A percentile compares a stretch with the other conserved stretches of the same genome.
Conservation (phyloP, 2,888 invertebrate species). For the Buathra laborator region DNA sequence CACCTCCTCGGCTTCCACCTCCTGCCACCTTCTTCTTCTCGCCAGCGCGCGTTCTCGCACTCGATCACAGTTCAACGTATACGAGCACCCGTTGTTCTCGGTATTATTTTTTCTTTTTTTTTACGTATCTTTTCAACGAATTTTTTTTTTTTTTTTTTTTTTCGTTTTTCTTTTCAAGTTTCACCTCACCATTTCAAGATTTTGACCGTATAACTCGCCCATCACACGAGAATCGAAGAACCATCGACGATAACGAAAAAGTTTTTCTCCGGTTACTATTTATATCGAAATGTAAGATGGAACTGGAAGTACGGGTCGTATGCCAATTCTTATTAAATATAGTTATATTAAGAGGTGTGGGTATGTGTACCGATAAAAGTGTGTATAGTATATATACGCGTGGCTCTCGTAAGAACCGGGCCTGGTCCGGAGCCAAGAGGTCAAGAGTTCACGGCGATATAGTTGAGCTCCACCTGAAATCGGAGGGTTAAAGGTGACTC, state of each 20-base stretch:
- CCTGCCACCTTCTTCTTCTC: constrained; percentile 45
- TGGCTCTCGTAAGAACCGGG: constrained; percentile 12
- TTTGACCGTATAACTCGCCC: background rate
- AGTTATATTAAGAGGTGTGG: constrained; percentile 1
- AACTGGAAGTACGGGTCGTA: background rate
- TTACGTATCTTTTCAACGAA: constrained; percentile 9
- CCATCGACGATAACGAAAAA: background rate
- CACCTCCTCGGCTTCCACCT: constrained; percentile 52
- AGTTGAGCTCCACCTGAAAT: constrained; percentile 26
- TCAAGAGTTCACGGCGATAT: constrained; percentile 59
- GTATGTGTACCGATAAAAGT: constrained; percentile 23
- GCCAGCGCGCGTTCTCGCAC: constrained; percentile 62
- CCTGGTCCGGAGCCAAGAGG: constrained; percentile 42
- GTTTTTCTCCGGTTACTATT: background rate
- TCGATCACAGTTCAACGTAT: constrained; percentile 57
- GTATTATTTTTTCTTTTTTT: constrained; percentile 15
- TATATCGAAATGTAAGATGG: background rate
- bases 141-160: constrained; percentile 8
- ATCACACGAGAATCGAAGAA: constrained; percentile 22
- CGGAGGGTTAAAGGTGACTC: constrained; percentile 38
- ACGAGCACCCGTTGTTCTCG: constrained; percentile 50
- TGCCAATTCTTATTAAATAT: constrained; percentile 16
- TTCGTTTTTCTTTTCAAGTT: background rate
- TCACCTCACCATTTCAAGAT: constrained; percentile 34
- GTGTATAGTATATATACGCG: constrained; percentile 33